Conservation (phyloP, 2,797 vertebrate genomes). For the Leuciscus waleckii region DNA sequence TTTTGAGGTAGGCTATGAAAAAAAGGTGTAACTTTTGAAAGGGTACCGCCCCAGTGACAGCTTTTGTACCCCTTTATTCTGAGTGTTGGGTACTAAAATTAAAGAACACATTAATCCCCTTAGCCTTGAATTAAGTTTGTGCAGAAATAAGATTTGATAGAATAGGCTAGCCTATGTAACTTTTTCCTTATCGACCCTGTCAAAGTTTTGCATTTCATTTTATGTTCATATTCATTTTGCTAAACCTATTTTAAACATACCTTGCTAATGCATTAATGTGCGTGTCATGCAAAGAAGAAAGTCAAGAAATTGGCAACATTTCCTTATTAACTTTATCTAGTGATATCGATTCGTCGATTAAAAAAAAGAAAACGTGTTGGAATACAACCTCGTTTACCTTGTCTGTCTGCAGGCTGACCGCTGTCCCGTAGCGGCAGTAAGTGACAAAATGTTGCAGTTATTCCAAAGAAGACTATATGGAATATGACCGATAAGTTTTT, state of each 20-base stretch:
- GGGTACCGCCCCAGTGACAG: not conserved
- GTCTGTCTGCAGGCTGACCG: constrained; percentile 89
- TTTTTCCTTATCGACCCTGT: not conserved
- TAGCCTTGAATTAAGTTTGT: not conserved
- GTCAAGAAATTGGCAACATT: not conserved
- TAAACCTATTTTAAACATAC: not conserved
- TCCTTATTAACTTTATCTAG: not conserved
- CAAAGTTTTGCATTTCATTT: not conserved
- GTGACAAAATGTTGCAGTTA: constrained; percentile 98
- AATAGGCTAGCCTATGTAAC: not conserved
- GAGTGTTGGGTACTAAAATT: not conserved
- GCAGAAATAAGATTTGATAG: not conserved
- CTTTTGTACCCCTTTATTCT: not conserved
- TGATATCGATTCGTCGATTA: not conserved
- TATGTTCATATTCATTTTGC: not conserved
- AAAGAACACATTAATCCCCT: not conserved
- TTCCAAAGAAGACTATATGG: constrained; percentile 95
- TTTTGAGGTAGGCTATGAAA: not conserved
- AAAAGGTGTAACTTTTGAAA: not conserved
- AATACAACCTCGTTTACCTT: constrained; percentile 77
- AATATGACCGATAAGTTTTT: constrained; percentile 84
- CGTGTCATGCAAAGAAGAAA: not conserved
- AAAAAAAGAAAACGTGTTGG: not conserved
- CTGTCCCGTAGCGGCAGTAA: constrained; percentile 87
- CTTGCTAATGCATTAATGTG: not conserved